Conservation (phyloP, 1,140 invertebrate species). For the Halesus radiatus region DNA sequence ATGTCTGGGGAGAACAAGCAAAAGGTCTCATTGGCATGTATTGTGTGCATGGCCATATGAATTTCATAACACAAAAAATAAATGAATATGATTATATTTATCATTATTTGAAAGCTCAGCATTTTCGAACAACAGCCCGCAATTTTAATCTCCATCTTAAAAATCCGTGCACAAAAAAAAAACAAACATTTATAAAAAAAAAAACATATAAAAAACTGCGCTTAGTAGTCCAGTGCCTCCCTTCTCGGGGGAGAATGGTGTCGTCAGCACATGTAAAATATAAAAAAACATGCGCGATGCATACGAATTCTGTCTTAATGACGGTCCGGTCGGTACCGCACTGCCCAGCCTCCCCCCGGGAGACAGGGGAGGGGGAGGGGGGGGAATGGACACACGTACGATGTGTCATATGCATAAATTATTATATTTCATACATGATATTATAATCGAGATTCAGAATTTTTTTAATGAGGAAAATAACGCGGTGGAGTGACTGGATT, state of each 20-base stretch:
- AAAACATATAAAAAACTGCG: background rate
- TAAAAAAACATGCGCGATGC: slow-evolving; percentile 42
- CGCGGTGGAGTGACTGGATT: no score
- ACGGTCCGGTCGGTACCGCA: background rate
- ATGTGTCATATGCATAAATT: slow-evolving; percentile 4
- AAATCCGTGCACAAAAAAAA: slow-evolving; percentile 5
- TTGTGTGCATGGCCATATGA: no score
- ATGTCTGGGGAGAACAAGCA: no score
- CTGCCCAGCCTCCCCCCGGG: background rate
- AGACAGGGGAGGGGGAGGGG: no score
- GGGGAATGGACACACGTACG: background rate
- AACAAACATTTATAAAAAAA: background rate
- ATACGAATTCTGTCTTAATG: slow-evolving; percentile 44
- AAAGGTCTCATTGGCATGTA: no score
- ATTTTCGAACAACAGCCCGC: background rate
- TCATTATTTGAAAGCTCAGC: no score
- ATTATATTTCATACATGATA: no score
- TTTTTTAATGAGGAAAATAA: no score
- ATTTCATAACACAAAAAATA: no score
- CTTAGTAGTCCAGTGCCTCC: background rate
- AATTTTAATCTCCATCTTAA: slow-evolving; percentile 18
- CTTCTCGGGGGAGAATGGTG: background rate
- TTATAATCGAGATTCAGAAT: no score
- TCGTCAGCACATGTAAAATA: slow-evolving; percentile 37
- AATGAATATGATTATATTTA: no score